Base-by-base conservation (phyloP, 2,113 vertebrate genomes). In the Bubo scandiacus region DNA sequence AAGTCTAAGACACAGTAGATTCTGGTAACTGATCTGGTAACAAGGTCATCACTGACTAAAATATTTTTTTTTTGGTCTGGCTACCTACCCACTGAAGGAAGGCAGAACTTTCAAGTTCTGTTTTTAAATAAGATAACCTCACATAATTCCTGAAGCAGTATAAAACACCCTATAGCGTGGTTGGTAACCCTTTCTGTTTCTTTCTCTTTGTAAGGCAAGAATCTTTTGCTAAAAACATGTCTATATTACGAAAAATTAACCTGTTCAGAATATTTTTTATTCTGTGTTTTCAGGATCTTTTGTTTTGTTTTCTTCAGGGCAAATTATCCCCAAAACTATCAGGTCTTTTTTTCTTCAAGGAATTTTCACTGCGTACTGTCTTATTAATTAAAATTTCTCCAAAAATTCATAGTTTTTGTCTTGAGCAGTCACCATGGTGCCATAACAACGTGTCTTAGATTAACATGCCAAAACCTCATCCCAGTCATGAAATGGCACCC, bases 261-360 rank as follows among this genome's bases (percentile, higher is more conserved):
- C 34, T 8, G 2, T 14, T 75, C 30, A 61, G 8, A 82, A 47
- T 2, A 21, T 12, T 20, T 21, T 74, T 86, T 32, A 25, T 22
- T 51, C 29, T 0, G 0, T 42, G 23, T 55, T 85, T 70, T 86
- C 43, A 70, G 18, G 20, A 38, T 72, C 32, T 59, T 42, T 13
- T 8, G 4, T 40, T 81, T 57, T 32, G 2, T n/a, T 84, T 90
- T 32, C 12, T 58, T 71, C 15, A 70, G 36, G 40, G 18, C 4
- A 82, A 62, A 36, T 66, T 45, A 36, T 52, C 5, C 10, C 21
- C 29, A 12, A 25, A 34, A 19, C 4, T 61, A 32, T 29, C 11
- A 1, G 0, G 11, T n/a, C 4, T 29, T 26, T 11, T 72, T 74
- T 63, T 23, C 15, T 42, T 43, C 11, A 32, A 4, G 11, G 4